phyloP scores from a whole-genome alignment of 2,888 invertebrate species.

The Caenorhabditis uteleia region DNA sequence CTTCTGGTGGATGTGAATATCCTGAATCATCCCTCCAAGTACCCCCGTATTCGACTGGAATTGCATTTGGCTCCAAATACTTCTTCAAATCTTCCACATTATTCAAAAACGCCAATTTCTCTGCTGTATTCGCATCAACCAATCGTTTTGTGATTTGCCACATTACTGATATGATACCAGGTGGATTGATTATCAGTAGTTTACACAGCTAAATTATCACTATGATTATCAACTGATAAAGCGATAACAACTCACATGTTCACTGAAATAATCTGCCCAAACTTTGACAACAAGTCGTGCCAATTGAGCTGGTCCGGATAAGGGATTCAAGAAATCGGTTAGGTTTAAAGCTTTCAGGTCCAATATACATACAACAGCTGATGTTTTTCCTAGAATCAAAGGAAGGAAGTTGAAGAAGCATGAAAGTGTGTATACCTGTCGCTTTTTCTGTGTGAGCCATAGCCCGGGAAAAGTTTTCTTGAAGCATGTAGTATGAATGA shows the following conservation, averaged over 20 bases:
- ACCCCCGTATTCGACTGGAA: slow-evolving; percentile 62
- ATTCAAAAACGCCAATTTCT: slow-evolving; percentile 53
- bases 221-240: neutral
- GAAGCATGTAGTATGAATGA: slow-evolving; percentile 63
- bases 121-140: slow-evolving; percentile 57
- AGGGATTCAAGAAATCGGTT: slow-evolving; percentile 63
- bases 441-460: slow-evolving; percentile 56
- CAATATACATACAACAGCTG: slow-evolving; percentile 60
- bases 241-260: slow-evolving; percentile 49
- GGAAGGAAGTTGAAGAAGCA: neutral
- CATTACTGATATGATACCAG: slow-evolving; percentile 62
- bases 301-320: slow-evolving; percentile 57
- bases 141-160: slow-evolving; percentile 57
- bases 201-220: slow-evolving; percentile 52
- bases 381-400: slow-evolving; percentile 53
- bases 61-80: slow-evolving; percentile 50
- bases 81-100: slow-evolving; percentile 54
- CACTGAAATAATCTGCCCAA: slow-evolving; percentile 65
- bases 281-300: slow-evolving; percentile 62
- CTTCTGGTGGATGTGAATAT: slow-evolving; percentile 53
- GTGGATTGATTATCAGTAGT: slow-evolving; percentile 61
- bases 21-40: slow-evolving; percentile 56
- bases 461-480: slow-evolving; percentile 60
- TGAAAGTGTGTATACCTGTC: slow-evolving; percentile 44
- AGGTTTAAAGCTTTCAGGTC: slow-evolving; percentile 60